These are phyloP conservation scores for Apocheima hispidaria DNA, from an alignment of 2,888 invertebrate species.

Conservation along the genomic window DNA sequence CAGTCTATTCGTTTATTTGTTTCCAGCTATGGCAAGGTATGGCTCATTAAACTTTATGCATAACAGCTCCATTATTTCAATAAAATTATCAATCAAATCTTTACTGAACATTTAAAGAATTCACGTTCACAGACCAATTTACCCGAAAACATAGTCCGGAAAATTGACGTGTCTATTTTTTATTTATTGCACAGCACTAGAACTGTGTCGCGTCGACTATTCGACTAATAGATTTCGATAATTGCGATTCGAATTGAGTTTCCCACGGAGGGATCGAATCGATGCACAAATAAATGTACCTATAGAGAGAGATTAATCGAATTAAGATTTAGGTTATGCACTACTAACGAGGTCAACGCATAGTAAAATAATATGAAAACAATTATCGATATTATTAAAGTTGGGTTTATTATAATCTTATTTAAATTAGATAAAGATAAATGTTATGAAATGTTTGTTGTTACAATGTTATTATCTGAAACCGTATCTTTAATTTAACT, in stretches of 20 bases:
- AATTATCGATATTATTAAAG: slow-evolving; percentile 32
- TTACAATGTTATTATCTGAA: too few relatives aligned
- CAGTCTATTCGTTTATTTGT: too few relatives aligned
- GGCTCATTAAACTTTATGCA: too few relatives aligned
- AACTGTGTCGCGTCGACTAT: slow-evolving; percentile 38
- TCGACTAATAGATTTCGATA: slow-evolving; percentile 65
- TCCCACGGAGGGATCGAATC: slow-evolving; percentile 57
- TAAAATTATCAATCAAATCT: slow-evolving; percentile 40
- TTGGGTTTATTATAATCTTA: background rate
- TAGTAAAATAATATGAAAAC: slow-evolving; percentile 40
- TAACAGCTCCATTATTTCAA: slow-evolving; percentile 15
- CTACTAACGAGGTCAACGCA: slow-evolving; percentile 23
- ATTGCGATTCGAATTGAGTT: slow-evolving; percentile 64
- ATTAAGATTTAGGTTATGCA: slow-evolving; percentile 61
- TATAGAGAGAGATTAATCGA: slow-evolving; percentile 64
- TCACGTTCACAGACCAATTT: slow-evolving; percentile 23
- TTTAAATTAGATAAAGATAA: background rate
- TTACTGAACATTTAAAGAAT: slow-evolving; percentile 44
- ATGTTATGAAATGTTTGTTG: too few relatives aligned
- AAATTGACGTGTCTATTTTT: slow-evolving; percentile 60
- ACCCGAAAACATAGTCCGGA: slow-evolving; percentile 49
- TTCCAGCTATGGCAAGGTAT: too few relatives aligned
- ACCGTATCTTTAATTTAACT: too few relatives aligned
- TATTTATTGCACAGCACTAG: slow-evolving; percentile 57
- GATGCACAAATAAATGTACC: slow-evolving; percentile 54